Conservation (phyloP, 2,888 invertebrate species). For the Ligdia adustata region DNA sequence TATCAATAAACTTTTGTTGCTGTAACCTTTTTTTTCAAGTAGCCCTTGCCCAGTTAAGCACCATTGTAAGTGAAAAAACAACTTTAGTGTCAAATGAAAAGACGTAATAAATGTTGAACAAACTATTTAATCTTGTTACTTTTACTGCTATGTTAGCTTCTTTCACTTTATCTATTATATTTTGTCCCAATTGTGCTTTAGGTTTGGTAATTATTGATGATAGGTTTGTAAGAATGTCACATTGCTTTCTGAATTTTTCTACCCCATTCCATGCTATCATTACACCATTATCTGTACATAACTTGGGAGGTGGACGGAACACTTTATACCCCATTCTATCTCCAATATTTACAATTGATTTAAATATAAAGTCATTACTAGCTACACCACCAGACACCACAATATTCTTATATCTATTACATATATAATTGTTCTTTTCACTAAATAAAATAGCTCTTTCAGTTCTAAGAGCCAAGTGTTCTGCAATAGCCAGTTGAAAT, state of each 20-base stretch:
- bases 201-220: conserved; percentile 85
- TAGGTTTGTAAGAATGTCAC: conserved; percentile 75
- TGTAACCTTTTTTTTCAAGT: conserved; percentile 20
- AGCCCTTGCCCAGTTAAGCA: no score
- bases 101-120: no score
- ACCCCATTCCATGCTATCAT: conserved; percentile 99
- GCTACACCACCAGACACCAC: conserved; percentile 98
- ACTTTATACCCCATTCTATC: conserved; percentile 86
- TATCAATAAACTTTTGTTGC: conserved; percentile 50
- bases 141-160: conserved; percentile 76
- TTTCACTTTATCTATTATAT: conserved; percentile 82
- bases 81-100: no score
- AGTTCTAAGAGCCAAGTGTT: conserved; percentile 92
- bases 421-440: conserved; percentile 83
- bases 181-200: conserved; percentile 85
- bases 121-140: conserved; percentile 61
- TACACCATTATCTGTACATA: conserved; percentile 98
- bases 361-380: conserved; percentile 93
- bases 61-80: no score
- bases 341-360: conserved; percentile 88
- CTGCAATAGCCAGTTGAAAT: conserved; percentile 88
- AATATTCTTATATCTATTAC: conserved; percentile 79
- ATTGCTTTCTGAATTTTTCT: conserved; percentile 86
- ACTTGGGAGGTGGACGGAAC: conserved; percentile 90
- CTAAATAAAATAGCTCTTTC: conserved; percentile 93